Evolutionary conservation across 2,888 invertebrate genomes (phyloP).

Genomic region (Diarsia rubi): DNA sequence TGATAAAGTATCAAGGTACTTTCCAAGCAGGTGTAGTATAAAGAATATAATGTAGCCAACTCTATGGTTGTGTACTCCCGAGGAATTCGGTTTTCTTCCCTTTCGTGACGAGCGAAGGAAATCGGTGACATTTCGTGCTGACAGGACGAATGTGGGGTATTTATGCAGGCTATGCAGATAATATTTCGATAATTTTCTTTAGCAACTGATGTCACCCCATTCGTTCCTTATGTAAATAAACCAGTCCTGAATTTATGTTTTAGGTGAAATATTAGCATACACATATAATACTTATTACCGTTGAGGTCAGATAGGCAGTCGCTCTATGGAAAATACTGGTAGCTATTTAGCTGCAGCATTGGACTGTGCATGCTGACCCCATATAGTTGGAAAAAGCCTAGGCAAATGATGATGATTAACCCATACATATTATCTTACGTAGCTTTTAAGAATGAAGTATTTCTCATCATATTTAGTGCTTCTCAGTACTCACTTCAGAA

Average conservation of each 20-base stretch:
- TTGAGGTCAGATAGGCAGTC: no score
- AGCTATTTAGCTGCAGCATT: no score
- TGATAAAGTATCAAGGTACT: no score
- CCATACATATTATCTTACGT: not conserved
- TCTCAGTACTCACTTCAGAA: not conserved
- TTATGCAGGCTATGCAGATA: not conserved
- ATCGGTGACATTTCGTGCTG: slow-evolving; percentile 28
- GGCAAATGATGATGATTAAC: no score
- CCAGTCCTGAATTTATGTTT: not conserved
- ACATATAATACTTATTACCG: no score
- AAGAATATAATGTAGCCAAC: slow-evolving; percentile 21
- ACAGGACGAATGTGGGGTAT: not conserved
- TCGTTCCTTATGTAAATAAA: not conserved
- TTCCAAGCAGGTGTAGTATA: no score
- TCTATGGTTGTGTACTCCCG: slow-evolving; percentile 22
- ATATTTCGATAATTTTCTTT: slow-evolving; percentile 6
- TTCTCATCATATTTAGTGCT: slow-evolving; percentile 21
- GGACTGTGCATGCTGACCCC: no score
- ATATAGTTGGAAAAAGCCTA: no score
- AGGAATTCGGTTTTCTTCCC: slow-evolving; percentile 6
- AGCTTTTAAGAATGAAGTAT: not conserved
- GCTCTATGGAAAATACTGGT: no score
- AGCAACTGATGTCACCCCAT: not conserved
- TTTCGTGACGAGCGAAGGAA: slow-evolving; percentile 34
- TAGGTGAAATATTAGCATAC: not conserved